A percentile compares a stretch with the other conserved stretches of the same genome.
Evolutionary conservation across 2,797 vertebrate genomes (phyloP).

Genomic region (Mus spretus): DNA sequence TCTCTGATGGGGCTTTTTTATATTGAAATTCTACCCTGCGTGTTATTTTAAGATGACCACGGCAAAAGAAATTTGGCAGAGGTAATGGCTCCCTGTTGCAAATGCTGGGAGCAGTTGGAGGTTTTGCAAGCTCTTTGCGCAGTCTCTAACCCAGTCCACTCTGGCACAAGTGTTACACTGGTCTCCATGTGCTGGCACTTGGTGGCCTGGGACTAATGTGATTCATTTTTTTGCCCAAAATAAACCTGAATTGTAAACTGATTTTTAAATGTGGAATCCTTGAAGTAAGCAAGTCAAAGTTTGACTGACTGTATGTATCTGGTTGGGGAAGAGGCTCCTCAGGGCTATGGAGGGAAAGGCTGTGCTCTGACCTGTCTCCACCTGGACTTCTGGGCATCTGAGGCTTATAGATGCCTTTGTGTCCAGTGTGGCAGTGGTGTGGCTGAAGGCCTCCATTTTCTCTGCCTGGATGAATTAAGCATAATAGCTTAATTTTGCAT

Average conservation of each 20-base stretch:
- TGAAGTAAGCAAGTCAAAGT: neutral
- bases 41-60: constrained; percentile 49
- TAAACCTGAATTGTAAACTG: constrained; percentile 3
- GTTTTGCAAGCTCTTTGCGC: neutral
- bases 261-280: neutral
- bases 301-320: neutral
- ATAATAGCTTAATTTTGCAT: neutral
- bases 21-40: constrained; percentile 28
- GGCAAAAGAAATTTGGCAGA: constrained; percentile 53
- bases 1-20: neutral
- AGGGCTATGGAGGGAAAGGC: neutral
- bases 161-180: too few species aligned
- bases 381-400: neutral
- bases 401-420: neutral
- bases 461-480: constrained; percentile 4
- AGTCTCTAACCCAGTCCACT: neutral
- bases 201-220: neutral
- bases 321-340: neutral
- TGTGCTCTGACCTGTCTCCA: neutral
- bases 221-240: neutral
- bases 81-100: constrained; percentile 28
- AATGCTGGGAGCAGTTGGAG: neutral
- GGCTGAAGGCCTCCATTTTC: constrained; percentile 23
- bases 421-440: neutral
- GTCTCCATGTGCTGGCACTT: neutral